A percentile compares a stretch with the other conserved stretches of the same genome.
These are phyloP conservation scores for Strigamia transsilvanica DNA, from an alignment of 2,888 invertebrate species.

Conservation along the genomic window DNA sequence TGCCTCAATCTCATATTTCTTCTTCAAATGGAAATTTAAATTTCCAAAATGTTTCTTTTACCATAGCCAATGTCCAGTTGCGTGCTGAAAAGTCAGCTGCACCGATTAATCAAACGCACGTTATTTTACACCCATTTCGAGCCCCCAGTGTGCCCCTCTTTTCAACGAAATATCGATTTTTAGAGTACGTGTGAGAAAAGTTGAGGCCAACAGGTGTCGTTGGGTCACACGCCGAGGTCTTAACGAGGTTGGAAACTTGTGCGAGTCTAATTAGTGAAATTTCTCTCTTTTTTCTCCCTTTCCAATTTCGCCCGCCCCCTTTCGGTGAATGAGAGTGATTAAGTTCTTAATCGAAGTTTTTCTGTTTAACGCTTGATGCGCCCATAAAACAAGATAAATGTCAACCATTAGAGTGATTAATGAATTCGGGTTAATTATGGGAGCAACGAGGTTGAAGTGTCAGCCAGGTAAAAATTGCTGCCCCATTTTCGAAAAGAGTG, in stretches of 20 bases:
- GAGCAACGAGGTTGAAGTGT: conserved; percentile 28
- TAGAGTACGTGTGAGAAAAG: conserved; percentile 30
- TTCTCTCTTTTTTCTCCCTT: not conserved
- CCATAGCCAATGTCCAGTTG: conserved; percentile 15
- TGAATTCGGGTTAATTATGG: conserved; percentile 53
- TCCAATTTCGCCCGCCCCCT: not conserved
- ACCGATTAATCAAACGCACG: conserved; percentile 1
- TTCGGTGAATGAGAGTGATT: conserved; percentile 30
- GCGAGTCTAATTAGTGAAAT: conserved; percentile 26
- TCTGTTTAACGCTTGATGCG: conserved; percentile 30
- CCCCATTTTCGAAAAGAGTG: conserved; percentile 1
- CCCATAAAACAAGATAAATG: conserved; percentile 30
- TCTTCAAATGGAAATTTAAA: conserved; percentile 22
- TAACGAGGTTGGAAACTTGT: conserved; percentile 25
- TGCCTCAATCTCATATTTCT: conserved; percentile 1
- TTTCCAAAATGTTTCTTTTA: not conserved
- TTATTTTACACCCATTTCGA: not conserved
- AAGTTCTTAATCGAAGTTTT: conserved; percentile 25
- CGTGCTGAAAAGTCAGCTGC: conserved; percentile 22
- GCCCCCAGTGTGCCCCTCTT: conserved; percentile 7
- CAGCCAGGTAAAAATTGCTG: conserved; percentile 44
- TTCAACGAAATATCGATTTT: conserved; percentile 25
- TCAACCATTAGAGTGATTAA: conserved; percentile 50
- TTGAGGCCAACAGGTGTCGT: conserved; percentile 20
- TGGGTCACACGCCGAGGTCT: conserved; percentile 22